phyloP scores from a whole-genome alignment of 1,140 invertebrate genomes.

The Caenorhabditis remanei region DNA sequence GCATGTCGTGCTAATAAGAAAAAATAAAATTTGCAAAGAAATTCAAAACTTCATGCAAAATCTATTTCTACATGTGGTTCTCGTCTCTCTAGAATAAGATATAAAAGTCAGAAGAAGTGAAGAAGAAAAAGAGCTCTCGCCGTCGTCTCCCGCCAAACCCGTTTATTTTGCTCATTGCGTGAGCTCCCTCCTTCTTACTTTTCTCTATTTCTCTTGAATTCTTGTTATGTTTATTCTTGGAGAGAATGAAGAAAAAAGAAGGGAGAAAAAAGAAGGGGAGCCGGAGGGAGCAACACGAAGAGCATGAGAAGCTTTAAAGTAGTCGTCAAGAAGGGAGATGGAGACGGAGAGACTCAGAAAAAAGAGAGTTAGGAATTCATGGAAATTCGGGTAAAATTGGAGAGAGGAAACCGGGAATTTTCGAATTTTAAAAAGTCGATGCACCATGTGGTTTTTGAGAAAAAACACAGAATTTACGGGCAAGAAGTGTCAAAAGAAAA shows the following conservation, averaged over 20 bases:
- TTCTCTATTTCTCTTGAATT: not conserved
- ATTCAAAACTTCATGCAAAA: not conserved
- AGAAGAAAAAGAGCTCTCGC: constrained; percentile 9
- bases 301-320: not conserved
- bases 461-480: too few relatives aligned
- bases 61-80: not conserved
- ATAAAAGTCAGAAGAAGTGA: constrained; percentile 24
- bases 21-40: too few relatives aligned
- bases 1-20: too few relatives aligned
- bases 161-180: constrained; percentile 32
- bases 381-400: not conserved
- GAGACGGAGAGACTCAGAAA: not conserved
- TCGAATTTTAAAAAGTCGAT: too few relatives aligned
- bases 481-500: too few relatives aligned
- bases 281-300: not conserved
- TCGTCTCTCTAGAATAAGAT: not conserved
- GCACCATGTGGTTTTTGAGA: too few relatives aligned
- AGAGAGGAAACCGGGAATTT: too few relatives aligned
- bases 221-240: not conserved
- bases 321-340: constrained; percentile 22
- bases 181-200: not conserved
- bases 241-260: not conserved
- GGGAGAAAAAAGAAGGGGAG: not conserved
- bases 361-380: not conserved
- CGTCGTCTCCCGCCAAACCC: not conserved